Evolutionary conservation across 2,888 invertebrate genomes (phyloP).

Genomic region (Apodemia hepburni): DNA sequence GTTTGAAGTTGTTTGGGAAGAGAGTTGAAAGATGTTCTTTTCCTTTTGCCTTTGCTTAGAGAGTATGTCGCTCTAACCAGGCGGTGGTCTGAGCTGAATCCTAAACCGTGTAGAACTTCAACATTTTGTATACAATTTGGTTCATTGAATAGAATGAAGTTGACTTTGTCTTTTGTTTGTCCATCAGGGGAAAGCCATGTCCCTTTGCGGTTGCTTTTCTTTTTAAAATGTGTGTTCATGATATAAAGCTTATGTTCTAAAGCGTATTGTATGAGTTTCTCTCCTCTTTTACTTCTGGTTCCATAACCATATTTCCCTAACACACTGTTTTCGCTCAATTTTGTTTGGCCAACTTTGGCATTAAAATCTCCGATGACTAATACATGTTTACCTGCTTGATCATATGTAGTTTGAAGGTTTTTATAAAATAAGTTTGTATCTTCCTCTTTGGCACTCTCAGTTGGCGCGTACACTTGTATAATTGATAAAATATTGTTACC

Average conservation of each 20-base stretch:
- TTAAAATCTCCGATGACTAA: too few relatives aligned
- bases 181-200: slow-evolving; percentile 21
- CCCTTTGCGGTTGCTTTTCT: slow-evolving; percentile 19
- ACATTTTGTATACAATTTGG: slow-evolving; percentile 7
- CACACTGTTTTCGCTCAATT: slow-evolving; percentile 17
- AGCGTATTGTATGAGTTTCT: slow-evolving; percentile 20
- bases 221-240: slow-evolving; percentile 19
- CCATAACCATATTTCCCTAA: slow-evolving; percentile 28
- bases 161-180: slow-evolving; percentile 16
- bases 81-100: background rate
- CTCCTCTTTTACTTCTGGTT: slow-evolving; percentile 26
- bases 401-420: background rate
- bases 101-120: background rate
- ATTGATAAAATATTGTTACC: background rate
- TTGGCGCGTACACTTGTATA: background rate
- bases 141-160: slow-evolving; percentile 22
- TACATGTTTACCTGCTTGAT: background rate
- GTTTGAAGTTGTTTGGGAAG: too few relatives aligned
- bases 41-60: background rate
- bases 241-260: slow-evolving; percentile 19
- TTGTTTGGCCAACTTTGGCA: too few relatives aligned
- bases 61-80: background rate
- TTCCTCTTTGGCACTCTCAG: background rate
- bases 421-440: background rate
- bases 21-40: too few relatives aligned